Evolutionary conservation across 2,113 vertebrate species (phyloP).

Genomic region (Pteronura brasiliensis): DNA sequence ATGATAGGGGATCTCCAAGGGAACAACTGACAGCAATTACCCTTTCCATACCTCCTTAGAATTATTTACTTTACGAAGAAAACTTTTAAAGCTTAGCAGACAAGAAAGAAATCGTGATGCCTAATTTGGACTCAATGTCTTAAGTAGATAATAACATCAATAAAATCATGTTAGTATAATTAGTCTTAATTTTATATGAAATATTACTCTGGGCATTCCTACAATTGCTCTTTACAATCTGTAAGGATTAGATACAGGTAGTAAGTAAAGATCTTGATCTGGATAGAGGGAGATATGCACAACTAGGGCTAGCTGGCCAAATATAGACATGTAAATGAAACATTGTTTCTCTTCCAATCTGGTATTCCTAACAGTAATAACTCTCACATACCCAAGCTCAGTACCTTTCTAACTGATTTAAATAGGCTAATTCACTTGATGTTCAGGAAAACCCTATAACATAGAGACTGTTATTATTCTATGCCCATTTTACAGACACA

Average conservation of each 20-base stretch:
- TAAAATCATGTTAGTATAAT: slow-evolving; percentile 23
- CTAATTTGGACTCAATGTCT: slow-evolving; percentile 20
- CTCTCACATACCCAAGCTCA: background rate
- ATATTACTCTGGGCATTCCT: background rate
- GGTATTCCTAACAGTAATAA: background rate
- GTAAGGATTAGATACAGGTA: background rate
- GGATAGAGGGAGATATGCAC: background rate
- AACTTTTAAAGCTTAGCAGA: background rate
- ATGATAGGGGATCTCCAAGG: background rate
- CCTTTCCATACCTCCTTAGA: background rate
- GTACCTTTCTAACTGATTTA: background rate
- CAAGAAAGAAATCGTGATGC: background rate
- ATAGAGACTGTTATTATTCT: background rate
- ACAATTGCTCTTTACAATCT: background rate
- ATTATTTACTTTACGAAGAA: background rate
- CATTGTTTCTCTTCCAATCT: background rate
- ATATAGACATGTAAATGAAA: background rate
- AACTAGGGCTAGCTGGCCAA: background rate
- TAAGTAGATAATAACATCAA: slow-evolving; percentile 10
- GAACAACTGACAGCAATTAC: background rate
- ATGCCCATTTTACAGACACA: background rate
- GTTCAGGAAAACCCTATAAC: background rate
- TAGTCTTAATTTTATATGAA: slow-evolving; percentile 22
- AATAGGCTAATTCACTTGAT: background rate
- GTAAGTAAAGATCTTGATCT: background rate